These are phyloP conservation scores for Panagrolaimus sp. DNA, from an alignment of 1,140 invertebrate genomes.

Conservation along the genomic window DNA sequence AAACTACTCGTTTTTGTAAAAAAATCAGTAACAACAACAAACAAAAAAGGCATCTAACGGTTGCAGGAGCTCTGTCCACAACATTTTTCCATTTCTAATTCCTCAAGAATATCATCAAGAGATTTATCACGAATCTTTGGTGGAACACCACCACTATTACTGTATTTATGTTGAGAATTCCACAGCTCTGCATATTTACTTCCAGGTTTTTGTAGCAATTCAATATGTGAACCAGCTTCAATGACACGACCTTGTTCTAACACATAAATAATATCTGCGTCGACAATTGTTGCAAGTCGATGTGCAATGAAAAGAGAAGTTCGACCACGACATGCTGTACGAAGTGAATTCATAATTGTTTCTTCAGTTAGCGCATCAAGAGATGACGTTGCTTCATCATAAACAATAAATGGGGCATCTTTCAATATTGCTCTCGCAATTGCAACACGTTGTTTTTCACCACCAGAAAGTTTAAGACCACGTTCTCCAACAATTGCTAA, in stretches of 20 bases:
- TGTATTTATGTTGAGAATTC: slow-evolving; percentile 68
- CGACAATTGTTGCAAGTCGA: slow-evolving; percentile 78
- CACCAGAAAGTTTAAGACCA: slow-evolving; percentile 63
- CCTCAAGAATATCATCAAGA: slow-evolving; percentile 22
- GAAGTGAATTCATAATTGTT: slow-evolving; percentile 84
- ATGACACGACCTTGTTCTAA: slow-evolving; percentile 73
- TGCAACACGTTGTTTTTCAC: slow-evolving; percentile 96
- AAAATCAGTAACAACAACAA: no score
- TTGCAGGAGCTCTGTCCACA: slow-evolving; percentile 46
- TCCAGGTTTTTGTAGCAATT: slow-evolving; percentile 67
- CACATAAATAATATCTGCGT: slow-evolving; percentile 93
- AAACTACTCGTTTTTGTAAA: no score
- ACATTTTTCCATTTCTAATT: slow-evolving; percentile 47
- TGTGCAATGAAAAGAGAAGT: slow-evolving; percentile 98
- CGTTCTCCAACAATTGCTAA: slow-evolving; percentile 68
- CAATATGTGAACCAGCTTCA: slow-evolving; percentile 75
- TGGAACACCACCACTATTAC: slow-evolving; percentile 12
- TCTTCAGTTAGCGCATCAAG: slow-evolving; percentile 96
- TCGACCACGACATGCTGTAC: slow-evolving; percentile 73
- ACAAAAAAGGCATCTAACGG: slow-evolving; percentile 61
- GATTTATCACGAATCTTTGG: slow-evolving; percentile 20
- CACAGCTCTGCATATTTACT: slow-evolving; percentile 81
- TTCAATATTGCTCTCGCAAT: slow-evolving; percentile 95
- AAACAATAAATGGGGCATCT: slow-evolving; percentile 85
- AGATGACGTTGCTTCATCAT: slow-evolving; percentile 96